Evolutionary conservation across 2,797 vertebrate species (phyloP).

Genomic region (Ctenopoma multispine): DNA sequence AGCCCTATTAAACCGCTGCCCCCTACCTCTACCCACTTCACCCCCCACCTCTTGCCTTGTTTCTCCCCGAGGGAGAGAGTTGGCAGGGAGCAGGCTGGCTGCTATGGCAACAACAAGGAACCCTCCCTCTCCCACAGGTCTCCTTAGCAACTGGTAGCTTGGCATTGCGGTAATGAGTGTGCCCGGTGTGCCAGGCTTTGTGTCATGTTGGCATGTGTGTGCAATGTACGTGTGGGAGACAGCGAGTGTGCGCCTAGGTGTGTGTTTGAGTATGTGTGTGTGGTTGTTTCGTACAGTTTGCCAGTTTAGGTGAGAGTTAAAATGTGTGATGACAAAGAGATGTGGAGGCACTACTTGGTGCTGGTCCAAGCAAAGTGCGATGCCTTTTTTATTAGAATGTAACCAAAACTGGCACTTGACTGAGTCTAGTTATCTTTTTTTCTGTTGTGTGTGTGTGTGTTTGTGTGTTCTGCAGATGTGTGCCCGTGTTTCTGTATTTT

Average conservation of each 20-base stretch:
- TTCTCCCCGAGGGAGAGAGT: constrained; percentile 83
- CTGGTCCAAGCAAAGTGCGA: constrained; percentile 36
- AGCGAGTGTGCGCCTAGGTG: constrained; percentile 23
- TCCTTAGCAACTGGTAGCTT: constrained; percentile 90
- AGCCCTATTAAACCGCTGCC: constrained; percentile 80
- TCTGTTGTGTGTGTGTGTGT: constrained; percentile 20
- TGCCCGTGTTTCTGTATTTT: constrained; percentile 38
- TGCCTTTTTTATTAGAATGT: constrained; percentile 59
- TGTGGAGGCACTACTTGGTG: constrained; percentile 50
- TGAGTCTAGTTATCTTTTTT: constrained; percentile 45
- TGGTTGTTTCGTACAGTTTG: constrained; percentile 54
- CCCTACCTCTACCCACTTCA: constrained; percentile 82
- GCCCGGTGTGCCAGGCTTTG: constrained; percentile 86
- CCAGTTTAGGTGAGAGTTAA: constrained; percentile 72
- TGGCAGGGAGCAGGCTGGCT: constrained; percentile 85
- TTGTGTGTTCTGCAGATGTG: constrained; percentile 53
- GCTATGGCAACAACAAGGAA: constrained; percentile 88
- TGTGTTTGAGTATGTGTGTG: constrained; percentile 37
- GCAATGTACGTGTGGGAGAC: constrained; percentile 48
- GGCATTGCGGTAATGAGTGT: constrained; percentile 87
- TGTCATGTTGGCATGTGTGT: constrained; percentile 77
- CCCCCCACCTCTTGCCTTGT: constrained; percentile 80
- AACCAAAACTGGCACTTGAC: constrained; percentile 54
- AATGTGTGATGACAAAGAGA: constrained; percentile 69
- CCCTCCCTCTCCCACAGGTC: constrained; percentile 89